Evolutionary conservation across 2,888 invertebrate genomes (phyloP).

Genomic region (Unio pictorum): DNA sequence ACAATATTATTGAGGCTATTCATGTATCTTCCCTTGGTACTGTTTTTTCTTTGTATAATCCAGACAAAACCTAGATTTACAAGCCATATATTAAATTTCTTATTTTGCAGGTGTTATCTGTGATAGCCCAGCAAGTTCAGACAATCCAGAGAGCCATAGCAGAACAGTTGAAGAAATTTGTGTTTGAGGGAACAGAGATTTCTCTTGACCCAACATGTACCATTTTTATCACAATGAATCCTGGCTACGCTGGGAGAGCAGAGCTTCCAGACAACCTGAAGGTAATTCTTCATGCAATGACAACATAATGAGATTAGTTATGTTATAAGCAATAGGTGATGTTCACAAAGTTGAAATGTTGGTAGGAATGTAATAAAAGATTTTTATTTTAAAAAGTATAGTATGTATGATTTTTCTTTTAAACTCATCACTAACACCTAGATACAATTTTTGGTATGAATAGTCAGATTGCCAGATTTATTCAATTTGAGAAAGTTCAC

Average conservation of each 20-base stretch:
- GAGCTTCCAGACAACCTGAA: conserved; percentile 72
- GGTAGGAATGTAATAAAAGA: too few species aligned
- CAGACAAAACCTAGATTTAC: background rate
- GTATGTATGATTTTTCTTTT: too few species aligned
- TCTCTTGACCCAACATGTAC: conserved; percentile 70
- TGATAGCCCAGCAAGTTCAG: conserved; percentile 71
- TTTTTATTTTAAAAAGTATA: too few species aligned
- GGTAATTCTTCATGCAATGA: conserved; percentile 32
- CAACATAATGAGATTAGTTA: too few species aligned
- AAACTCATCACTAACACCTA: too few species aligned
- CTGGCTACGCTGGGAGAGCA: conserved; percentile 70
- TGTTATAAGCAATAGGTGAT: too few species aligned
- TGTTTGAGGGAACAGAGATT: conserved; percentile 70
- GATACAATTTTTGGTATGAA: too few species aligned
- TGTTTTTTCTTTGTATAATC: background rate
- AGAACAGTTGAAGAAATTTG: conserved; percentile 65
- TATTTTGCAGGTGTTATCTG: conserved; percentile 65
- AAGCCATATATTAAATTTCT: background rate
- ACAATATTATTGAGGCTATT: too few species aligned
- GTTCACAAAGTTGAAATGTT: too few species aligned
- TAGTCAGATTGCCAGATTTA: too few species aligned
- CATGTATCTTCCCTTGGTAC: background rate
- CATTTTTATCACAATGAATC: conserved; percentile 72
- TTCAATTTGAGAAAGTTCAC: too few species aligned
- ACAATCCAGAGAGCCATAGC: conserved; percentile 71